Evolutionary conservation across 2,113 vertebrate species (phyloP), one percentile per base, ranked within the genome.

Genomic region (Stegastes partitus): DNA sequence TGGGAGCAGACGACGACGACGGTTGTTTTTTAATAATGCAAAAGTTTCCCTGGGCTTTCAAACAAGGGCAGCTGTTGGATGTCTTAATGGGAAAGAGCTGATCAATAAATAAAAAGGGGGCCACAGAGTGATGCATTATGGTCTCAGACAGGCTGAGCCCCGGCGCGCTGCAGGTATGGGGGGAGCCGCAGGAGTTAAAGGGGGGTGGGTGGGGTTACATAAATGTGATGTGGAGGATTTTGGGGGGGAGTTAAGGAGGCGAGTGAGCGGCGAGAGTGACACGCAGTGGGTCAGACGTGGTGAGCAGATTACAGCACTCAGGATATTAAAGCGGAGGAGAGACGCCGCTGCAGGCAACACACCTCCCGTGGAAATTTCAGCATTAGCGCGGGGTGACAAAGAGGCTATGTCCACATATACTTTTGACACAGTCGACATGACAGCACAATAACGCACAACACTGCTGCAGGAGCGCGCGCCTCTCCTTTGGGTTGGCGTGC

Each of bases 221-320:
- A 68, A 90, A 87, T 84, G 83, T 77, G 85, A 86, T 83, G 79
- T 39, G 84, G 90, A 73, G 89, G 88, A 86, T 91, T 89, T 87
- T 28, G 53, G 65, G 62, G 65, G 62, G 61, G 83, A 80, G 72
- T 68, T 64, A 72, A 25, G 34, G 77, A 77, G 81, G 55, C 64
- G 68, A 77, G 81, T 69, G 42, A 79, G 75, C 67, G 42, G 78
- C 34, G 74, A 73, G 78, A 89, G 85, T 74, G 87, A 83, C 82
- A 82, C 58, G 28, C 47, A 57, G 67, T 21, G 65, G 91, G 86
- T 89, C 89, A 87, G 84, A 89, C 65, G 8, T 37, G 57, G 81
- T 69, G 86, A 90, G 79, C 89, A 91, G 91, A 92, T 92, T 91
- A 91, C 62, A 92, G 87, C 82, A 92, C 90, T 93, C 83, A 88